Conservation (phyloP, 2,797 vertebrate species). For the Sylvilagus floridanus region DNA sequence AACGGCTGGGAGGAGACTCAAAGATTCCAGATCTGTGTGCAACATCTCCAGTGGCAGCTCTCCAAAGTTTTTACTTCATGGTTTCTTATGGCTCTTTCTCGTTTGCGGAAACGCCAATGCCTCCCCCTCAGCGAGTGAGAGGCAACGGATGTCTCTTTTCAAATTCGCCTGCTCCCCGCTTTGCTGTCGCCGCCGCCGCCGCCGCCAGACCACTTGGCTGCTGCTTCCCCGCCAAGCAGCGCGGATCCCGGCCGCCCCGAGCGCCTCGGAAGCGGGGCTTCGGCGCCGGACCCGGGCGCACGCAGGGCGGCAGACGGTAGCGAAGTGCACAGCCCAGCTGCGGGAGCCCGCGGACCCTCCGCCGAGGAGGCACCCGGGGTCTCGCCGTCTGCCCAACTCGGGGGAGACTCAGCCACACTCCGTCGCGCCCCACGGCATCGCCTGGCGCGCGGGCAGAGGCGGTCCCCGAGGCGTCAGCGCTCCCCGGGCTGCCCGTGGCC, state of each 20-base stretch:
- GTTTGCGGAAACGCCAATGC: conserved; percentile 54
- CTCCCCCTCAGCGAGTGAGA: conserved; percentile 40
- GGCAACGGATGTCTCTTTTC: conserved; percentile 60
- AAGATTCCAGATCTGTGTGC: conserved; percentile 69
- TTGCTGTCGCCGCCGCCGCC: neutral
- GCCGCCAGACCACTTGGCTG: conserved; percentile 50
- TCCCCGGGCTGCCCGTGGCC: conserved; percentile 28
- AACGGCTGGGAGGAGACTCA: conserved; percentile 65
- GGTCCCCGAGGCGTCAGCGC: neutral
- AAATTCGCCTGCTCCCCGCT: conserved; percentile 57
- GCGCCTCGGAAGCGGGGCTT: conserved; percentile 54
- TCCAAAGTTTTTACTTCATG: conserved; percentile 85
- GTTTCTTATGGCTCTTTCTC: conserved; percentile 68
- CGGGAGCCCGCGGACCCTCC: conserved; percentile 31
- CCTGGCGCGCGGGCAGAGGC: conserved; percentile 23
- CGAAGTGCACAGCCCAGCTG: conserved; percentile 37
- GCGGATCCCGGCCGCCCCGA: neutral
- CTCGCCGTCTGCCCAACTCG: conserved; percentile 65
- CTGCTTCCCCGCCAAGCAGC: conserved; percentile 55
- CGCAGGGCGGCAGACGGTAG: neutral
- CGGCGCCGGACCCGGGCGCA: conserved; percentile 15
- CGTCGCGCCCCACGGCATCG: conserved; percentile 1
- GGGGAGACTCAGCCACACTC: conserved; percentile 34
- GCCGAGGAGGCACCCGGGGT: neutral
- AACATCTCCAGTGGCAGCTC: conserved; percentile 80